Conservation (phyloP, 2,888 invertebrate species). For the Cryptops parisi region DNA sequence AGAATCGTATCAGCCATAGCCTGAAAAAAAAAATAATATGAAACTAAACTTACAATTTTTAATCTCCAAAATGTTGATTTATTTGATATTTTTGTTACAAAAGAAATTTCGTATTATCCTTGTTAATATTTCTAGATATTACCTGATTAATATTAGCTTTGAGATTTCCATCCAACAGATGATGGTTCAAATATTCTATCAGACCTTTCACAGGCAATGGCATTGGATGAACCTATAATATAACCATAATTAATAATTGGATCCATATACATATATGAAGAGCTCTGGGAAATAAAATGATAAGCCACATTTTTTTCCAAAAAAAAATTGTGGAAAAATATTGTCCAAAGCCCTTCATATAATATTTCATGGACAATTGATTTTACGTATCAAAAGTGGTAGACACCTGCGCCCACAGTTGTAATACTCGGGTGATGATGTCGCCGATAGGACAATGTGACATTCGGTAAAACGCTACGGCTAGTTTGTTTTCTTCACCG, state of each 20-base stretch:
- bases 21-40: neutral
- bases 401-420: constrained; percentile 7
- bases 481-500: constrained; percentile 5
- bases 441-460: constrained; percentile 1
- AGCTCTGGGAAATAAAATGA: too few relatives aligned
- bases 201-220: constrained; percentile 10
- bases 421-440: constrained; percentile 3
- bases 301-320: too few relatives aligned
- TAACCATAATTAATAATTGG: too few relatives aligned
- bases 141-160: neutral
- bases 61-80: neutral
- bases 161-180: neutral
- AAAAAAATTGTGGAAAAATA: too few relatives aligned
- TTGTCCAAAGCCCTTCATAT: too few relatives aligned
- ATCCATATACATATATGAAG: too few relatives aligned
- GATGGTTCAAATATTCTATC: constrained; percentile 5
- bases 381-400: too few relatives aligned
- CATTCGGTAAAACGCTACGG: constrained; percentile 6
- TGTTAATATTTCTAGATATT: neutral
- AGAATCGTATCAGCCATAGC: constrained; percentile 9
- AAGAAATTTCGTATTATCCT: too few relatives aligned
- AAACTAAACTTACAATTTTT: neutral
- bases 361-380: too few relatives aligned
- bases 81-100: too few relatives aligned
- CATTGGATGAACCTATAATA: constrained; percentile 11